Percentiles rank a stretch among this genome's conserved stretches.
Evolutionary conservation across 2,888 invertebrate species (phyloP).

Genomic region (Tineola bisselliella): DNA sequence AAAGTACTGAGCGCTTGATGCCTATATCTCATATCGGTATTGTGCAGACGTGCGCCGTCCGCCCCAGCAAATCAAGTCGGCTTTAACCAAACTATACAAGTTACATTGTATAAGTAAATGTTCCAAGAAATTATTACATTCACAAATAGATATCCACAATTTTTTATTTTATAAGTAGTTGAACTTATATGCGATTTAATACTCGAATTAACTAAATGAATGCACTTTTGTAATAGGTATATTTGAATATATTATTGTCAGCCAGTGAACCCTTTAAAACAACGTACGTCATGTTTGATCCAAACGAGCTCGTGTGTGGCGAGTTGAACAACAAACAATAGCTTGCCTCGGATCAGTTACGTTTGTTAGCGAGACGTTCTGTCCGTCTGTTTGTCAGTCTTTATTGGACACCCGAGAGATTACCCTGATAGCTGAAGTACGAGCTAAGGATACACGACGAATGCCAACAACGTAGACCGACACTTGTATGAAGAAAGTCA

Average conservation of each 20-base stretch:
- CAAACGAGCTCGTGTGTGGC: neutral
- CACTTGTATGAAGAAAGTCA: neutral
- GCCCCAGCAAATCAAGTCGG: conserved; percentile 11
- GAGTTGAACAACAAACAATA: conserved; percentile 37
- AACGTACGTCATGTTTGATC: neutral
- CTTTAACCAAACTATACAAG: neutral
- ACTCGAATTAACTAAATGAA: neutral
- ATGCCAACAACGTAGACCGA: conserved; percentile 1
- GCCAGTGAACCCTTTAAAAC: neutral
- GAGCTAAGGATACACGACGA: conserved; percentile 10
- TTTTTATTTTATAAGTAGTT: too few relatives aligned
- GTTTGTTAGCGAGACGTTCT: conserved; percentile 47
- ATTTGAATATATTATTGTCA: neutral
- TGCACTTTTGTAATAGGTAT: neutral
- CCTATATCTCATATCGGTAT: conserved; percentile 41
- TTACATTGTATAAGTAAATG: neutral
- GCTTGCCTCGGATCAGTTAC: conserved; percentile 41
- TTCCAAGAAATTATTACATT: neutral
- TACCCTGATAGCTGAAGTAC: conserved; percentile 34
- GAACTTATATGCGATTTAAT: too few relatives aligned
- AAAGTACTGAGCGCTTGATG: conserved; percentile 36
- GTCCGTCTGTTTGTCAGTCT: conserved; percentile 35
- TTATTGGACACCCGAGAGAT: conserved; percentile 51
- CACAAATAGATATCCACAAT: too few relatives aligned
- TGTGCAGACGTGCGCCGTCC: conserved; percentile 26